Percentiles rank a stretch among this genome's conserved stretches.
These are phyloP conservation scores for Seriola quinqueradiata DNA, from an alignment of 2,113 vertebrate genomes.

Conservation along the genomic window DNA sequence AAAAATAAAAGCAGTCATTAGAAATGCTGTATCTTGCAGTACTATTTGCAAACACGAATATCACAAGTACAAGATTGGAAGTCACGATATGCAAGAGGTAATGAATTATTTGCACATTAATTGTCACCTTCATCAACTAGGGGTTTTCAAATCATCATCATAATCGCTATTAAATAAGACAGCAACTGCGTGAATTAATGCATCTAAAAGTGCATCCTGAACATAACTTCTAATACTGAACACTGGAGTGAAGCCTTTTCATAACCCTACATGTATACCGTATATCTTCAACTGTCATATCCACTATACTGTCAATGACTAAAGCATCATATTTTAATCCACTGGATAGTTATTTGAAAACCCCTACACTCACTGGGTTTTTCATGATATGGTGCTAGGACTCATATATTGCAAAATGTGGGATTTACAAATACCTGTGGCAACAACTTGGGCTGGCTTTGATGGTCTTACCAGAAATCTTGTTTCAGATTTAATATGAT, in stretches of 20 bases:
- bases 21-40: too few relatives aligned
- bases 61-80: neutral
- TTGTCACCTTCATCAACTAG: neutral
- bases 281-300: neutral
- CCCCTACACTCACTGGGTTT: slow-evolving; percentile 22
- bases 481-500: slow-evolving; percentile 44
- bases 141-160: neutral
- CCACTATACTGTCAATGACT: neutral
- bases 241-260: neutral
- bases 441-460: slow-evolving; percentile 19
- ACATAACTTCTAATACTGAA: neutral
- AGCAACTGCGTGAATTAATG: neutral
- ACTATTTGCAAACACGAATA: neutral
- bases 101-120: neutral
- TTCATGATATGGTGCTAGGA: slow-evolving; percentile 35
- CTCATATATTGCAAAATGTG: slow-evolving; percentile 28
- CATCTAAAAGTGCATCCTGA: neutral
- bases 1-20: too few relatives aligned
- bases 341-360: slow-evolving; percentile 6
- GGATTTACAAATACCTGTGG: slow-evolving; percentile 46
- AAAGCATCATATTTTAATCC: slow-evolving; percentile 20
- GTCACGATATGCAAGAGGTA: too few relatives aligned
- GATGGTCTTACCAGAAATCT: slow-evolving; percentile 9
- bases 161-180: neutral
- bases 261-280: neutral